Conservation (phyloP, 2,113 vertebrate genomes). For the Garra rufa region DNA sequence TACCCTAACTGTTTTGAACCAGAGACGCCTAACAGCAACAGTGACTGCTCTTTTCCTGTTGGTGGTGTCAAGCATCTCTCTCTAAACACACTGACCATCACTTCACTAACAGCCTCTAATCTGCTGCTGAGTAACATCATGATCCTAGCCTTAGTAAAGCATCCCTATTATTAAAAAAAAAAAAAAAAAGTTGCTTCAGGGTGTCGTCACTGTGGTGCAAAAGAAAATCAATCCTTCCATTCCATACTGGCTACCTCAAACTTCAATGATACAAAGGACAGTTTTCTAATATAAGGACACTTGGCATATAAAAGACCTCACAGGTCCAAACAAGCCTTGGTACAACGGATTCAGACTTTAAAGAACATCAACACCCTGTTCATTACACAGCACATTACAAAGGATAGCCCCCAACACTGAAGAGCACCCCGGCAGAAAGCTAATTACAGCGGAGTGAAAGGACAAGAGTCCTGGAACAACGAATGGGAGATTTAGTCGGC, state of each 20-base stretch:
- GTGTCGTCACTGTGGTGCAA: background rate
- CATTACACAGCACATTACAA: conserved; percentile 69
- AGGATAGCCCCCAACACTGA: conserved; percentile 42
- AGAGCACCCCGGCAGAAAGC: conserved; percentile 60
- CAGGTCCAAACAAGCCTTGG: conserved; percentile 15
- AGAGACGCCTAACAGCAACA: too few relatives aligned
- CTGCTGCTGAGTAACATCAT: conserved; percentile 37
- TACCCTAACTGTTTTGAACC: too few relatives aligned
- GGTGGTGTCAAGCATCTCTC: background rate
- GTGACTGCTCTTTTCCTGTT: conserved; percentile 39
- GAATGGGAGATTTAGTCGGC: conserved; percentile 40
- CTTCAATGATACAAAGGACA: conserved; percentile 18
- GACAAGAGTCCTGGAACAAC: conserved; percentile 35
- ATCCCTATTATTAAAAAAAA: background rate
- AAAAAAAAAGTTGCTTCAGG: background rate
- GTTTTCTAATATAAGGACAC: background rate
- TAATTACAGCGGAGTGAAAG: conserved; percentile 61
- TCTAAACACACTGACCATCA: background rate
- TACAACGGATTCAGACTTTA: conserved; percentile 31
- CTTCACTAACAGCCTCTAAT: conserved; percentile 7
- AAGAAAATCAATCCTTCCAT: background rate
- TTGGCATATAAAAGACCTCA: conserved; percentile 13
- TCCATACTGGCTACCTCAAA: background rate
- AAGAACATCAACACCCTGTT: conserved; percentile 62
- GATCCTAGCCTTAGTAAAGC: background rate